Evolutionary conservation across 2,888 invertebrate genomes (phyloP), one percentile per base, ranked within the genome.

Genomic region (Theretra japonica): DNA sequence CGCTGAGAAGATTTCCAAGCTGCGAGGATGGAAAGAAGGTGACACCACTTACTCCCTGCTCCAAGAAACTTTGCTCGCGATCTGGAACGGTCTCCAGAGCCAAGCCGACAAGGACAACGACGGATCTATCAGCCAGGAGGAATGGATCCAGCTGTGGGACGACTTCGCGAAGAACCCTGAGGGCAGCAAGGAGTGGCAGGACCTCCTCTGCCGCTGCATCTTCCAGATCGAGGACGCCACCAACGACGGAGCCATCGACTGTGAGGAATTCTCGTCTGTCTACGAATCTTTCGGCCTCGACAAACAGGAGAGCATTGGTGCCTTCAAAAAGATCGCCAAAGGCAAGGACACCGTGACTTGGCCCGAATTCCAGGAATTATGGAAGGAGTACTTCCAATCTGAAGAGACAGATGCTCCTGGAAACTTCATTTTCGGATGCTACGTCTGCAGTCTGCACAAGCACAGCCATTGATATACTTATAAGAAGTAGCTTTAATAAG

Each of bases 111-210:
- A 96, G 70, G 96, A 98, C 89, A 96, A 97, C 83, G 98, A 98
- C 81, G 97, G 97, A 8, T 96, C 97, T 94, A 97, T 98, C 69
- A 97, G 97, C 75, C 95, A 97, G 68, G 97, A 98, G 15, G 98
- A 98, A 89, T 98, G 98, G 98, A 96, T 97, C 80, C 94, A 96
- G 75, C 97, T 98, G 96, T 98, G 98, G 98, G 96, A 97, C 78
- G 96, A 96, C 53, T 97, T 95, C 82, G 96, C 97, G 68, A 96
- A 96, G 88, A 96, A 96, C 82, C 97, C 97, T 0, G 95, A 96
- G 59, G 95, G 96, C 68, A 96, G 97, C 50, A 94, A 96, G 74
- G 97, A 97, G 74, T 98, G 98, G 98, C 98, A 98, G 88, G 96
- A 95, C 80, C 95, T 96, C 71, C 98, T 98, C 91, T 96, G 97